Conservation (phyloP, 2,888 invertebrate species). For the Lithodes maja region DNA sequence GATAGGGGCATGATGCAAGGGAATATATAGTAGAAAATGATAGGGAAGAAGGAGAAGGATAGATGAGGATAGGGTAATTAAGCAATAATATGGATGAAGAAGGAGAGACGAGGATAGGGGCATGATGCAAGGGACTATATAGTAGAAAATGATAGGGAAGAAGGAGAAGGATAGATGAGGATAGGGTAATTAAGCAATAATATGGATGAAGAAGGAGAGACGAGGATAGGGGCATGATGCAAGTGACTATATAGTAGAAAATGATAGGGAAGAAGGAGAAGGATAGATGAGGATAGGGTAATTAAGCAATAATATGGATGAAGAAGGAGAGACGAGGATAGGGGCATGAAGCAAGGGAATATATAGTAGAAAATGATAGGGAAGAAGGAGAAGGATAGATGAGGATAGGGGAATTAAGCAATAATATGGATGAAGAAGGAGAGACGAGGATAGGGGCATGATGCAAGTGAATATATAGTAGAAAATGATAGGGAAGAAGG, state of each 20-base stretch:
- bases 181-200: not conserved
- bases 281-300: not conserved
- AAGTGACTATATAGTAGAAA: not conserved
- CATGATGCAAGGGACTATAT: not conserved
- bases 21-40: no score
- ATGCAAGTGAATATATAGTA: no score
- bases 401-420: no score
- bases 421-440: no score
- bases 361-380: no score
- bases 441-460: no score
- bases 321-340: not conserved
- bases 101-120: not conserved
- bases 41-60: no score
- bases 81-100: not conserved
- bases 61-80: not conserved
- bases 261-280: not conserved
- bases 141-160: not conserved
- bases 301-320: not conserved
- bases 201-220: not conserved
- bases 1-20: no score
- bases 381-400: no score
- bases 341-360: not conserved
- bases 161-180: not conserved
- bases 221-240: not conserved
- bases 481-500: no score